phyloP scores from a whole-genome alignment of 2,888 invertebrate genomes.

The Craniophora ligustri region DNA sequence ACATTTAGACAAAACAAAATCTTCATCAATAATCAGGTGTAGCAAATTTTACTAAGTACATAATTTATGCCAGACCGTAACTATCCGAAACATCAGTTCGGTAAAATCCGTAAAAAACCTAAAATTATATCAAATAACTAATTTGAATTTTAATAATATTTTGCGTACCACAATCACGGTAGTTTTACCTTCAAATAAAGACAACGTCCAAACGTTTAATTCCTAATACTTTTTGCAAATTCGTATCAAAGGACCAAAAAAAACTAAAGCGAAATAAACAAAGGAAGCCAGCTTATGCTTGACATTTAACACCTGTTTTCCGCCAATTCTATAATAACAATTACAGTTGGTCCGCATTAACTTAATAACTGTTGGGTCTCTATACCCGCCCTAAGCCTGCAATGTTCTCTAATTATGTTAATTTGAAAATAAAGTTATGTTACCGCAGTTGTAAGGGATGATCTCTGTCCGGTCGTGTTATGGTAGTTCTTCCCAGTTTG shows the following conservation, averaged over 20 bases:
- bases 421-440: conserved; percentile 85
- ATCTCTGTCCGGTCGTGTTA: conserved; percentile 65
- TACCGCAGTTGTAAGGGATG: conserved; percentile 77
- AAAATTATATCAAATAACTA: no score
- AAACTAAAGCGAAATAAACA: conserved; percentile 2
- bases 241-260: neutral
- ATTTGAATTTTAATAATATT: no score
- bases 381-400: conserved; percentile 69
- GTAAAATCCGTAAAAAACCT: no score
- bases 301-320: conserved; percentile 72
- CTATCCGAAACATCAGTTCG: no score
- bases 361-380: conserved; percentile 65
- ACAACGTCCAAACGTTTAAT: neutral
- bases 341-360: conserved; percentile 58
- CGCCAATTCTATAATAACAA: conserved; percentile 63
- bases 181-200: no score
- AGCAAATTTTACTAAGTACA: no score
- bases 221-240: neutral
- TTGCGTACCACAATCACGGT: no score
- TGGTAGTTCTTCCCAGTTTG: conserved; percentile 70
- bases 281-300: conserved; percentile 27
- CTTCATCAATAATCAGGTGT: conserved; percentile 40
- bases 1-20: conserved; percentile 46
- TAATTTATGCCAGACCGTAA: no score
- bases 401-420: conserved; percentile 82